phyloP scores from a whole-genome alignment of 2,797 vertebrate genomes.

The Psittacula derbiana region DNA sequence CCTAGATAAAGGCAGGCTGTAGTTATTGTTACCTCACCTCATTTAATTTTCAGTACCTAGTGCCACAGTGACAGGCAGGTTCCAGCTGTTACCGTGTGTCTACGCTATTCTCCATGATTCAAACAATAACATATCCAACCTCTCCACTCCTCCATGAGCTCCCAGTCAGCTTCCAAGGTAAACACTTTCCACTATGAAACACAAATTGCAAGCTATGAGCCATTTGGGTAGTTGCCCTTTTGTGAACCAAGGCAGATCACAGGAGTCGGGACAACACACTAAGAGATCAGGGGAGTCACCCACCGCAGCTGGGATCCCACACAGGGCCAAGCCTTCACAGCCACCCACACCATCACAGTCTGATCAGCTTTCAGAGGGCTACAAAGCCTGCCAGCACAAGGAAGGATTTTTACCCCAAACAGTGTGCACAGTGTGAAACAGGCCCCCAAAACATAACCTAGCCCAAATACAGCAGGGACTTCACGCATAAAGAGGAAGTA shows the following conservation, averaged over 20 bases:
- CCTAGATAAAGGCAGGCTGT: neutral
- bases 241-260: neutral
- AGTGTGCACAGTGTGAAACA: no score
- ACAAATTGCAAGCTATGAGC: accelerated
- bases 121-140: neutral
- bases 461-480: neutral
- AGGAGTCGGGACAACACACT: accelerated
- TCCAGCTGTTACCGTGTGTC: neutral
- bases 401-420: neutral
- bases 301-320: neutral
- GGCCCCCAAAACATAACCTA: neutral
- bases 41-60: neutral
- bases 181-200: accelerated
- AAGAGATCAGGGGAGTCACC: neutral
- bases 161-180: neutral
- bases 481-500: accelerated
- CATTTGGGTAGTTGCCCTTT: neutral
- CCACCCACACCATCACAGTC: accelerated
- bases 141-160: neutral
- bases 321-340: neutral
- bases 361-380: neutral
- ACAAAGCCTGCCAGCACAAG: neutral
- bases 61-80: neutral
- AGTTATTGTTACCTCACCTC: neutral
- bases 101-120: accelerated